phyloP scores from a whole-genome alignment of 2,113 vertebrate genomes.

The Laterallus jamaicensis region DNA sequence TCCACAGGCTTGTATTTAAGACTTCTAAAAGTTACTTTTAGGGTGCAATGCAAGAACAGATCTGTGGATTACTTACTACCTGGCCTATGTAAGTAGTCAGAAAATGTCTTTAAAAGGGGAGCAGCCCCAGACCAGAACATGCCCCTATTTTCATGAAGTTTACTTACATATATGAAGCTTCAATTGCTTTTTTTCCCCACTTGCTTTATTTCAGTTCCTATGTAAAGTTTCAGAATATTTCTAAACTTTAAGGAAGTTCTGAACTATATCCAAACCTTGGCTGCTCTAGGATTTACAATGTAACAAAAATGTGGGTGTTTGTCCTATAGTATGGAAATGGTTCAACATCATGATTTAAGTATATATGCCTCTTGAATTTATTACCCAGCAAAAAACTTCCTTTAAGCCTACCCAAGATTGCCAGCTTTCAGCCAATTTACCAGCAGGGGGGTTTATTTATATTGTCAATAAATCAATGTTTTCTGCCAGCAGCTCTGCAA shows the following conservation, averaged over 20 bases:
- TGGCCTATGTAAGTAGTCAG: not conserved
- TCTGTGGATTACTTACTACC: not conserved
- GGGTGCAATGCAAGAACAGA: not conserved
- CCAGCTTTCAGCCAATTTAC: slow-evolving; percentile 48
- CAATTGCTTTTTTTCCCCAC: not conserved
- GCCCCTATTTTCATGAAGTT: not conserved
- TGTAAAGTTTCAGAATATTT: not conserved
- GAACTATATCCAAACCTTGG: not conserved
- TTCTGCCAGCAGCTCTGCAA: not conserved
- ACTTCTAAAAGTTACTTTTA: not conserved
- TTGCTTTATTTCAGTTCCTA: not conserved
- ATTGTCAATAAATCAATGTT: slow-evolving; percentile 37
- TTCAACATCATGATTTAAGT: not conserved
- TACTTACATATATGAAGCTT: not conserved
- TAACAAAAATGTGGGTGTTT: slow-evolving; percentile 35
- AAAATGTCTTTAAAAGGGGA: not conserved
- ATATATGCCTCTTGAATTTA: not conserved
- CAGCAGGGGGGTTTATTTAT: not conserved
- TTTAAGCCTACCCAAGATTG: not conserved
- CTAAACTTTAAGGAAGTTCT: not conserved
- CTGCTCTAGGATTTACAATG: not conserved
- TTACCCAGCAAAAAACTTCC: slow-evolving; percentile 32
- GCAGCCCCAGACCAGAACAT: not conserved
- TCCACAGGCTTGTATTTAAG: not conserved
- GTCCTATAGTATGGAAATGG: not conserved